Base-by-base conservation (phyloP, 2,888 invertebrate species). In the Neoscelio sp. region DNA sequence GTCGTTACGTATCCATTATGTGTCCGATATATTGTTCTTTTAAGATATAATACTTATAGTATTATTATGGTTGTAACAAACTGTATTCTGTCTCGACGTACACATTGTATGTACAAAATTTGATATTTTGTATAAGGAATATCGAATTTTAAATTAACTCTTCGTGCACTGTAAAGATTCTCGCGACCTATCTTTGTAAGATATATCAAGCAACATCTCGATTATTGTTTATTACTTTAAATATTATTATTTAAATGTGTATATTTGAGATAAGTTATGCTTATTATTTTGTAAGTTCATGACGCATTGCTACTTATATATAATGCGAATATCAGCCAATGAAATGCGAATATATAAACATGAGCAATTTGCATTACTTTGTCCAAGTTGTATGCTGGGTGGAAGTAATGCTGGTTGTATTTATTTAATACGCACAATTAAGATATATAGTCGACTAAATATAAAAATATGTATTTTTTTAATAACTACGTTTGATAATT, bases 211-310 rank as follows among this genome's bases (percentile, higher is more conserved):
- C 23, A 8, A 12, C 23, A 28, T 33, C 12, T n/a, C 10, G 5
- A 33, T 12, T 12, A 33, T n/a, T 5, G 10, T 12, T 6, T 2
- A 33, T n/a, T 33, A 33, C 12, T 33, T 33, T 10, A 5, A 7
- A 6, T 48, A 28, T 12, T 46, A 12, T 26, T 48, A 48, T 48
- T 48, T 48, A 48, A 48, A 23, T 48, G 28, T 28, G 48, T 28
- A 28, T 48, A 48, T 48, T 48, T 26, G n/a, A 48, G 26, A 28
- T 28, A 48, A 26, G 28, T 48, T 48, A 26, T 33, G 10, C n/a
- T 33, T 23, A 48, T 5, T n/a, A 23, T 12, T 23, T 8, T 42
- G 26, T 46, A 26, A 26, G 28, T 28, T 28, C n/a, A 7, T 28
- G n/a, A 28, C 28, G 28, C 28, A n/a, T 28, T 6, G 28, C 46